Base-by-base conservation (phyloP, 2,113 vertebrate genomes). In the Elephantulus edwardii region DNA sequence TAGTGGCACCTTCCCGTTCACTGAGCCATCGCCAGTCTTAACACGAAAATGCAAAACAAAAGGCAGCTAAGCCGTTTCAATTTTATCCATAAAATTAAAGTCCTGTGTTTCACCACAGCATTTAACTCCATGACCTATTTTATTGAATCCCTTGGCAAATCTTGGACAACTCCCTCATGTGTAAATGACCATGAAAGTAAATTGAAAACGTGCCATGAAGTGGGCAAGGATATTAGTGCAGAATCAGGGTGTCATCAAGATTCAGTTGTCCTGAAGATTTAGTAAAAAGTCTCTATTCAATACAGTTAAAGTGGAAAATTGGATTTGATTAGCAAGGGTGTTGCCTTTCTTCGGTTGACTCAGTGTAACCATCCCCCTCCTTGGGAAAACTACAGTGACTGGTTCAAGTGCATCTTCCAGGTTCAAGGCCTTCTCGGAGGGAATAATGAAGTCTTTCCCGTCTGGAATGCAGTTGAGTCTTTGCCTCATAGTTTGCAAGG, bases 51-150 rank as follows among this genome's bases (percentile, higher is more conserved):
- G 70, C 30, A 92, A 83, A 84, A n/a, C n/a, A n/a, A 88, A 90
- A 24, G 81, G 68, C 83, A 90, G 83, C 86, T 92, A 66, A 90
- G 90, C 95, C 86, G 81, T 95, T 96, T 94, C 90, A 90, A 86
- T 95, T 94, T 93, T 74, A 92, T 94, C 86, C 86, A 92, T 93
- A 95, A 96, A 96, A 95, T 93, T 86, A 93, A n/a, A 95, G 77
- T 72, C 88, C 77, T 38, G 0, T 91, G 92, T 95, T 93, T 93
- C 76, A 52, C 80, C 88, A 85, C 19, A 76, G 93, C 33, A 66
- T 93, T 96, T 95, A 95, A 95, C 91, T 94, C 91, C 74, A 13
- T 94, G 95, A 96, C 95, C 96, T 96, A 50, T 94, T 91, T 94
- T 94, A 92, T 90, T 91, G 95, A 94, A 96, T 93, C 91, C 76